A percentile compares a stretch with the other conserved stretches of the same genome.
Conservation (phyloP, 1,140 invertebrate species). For the Solenopsis invicta region DNA sequence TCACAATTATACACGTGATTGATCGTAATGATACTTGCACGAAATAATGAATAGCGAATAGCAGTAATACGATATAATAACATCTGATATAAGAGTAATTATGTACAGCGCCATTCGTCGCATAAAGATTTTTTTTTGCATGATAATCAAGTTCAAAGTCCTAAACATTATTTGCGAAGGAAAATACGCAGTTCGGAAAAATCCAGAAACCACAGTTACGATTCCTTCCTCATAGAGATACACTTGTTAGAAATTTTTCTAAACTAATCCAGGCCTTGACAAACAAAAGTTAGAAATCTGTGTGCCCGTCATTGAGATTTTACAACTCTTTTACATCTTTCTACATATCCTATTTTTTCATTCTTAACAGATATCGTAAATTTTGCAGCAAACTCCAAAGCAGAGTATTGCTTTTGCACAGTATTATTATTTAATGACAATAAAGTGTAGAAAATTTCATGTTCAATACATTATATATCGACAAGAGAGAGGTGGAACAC, state of each 20-base stretch:
- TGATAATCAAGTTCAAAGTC: constrained; percentile 38
- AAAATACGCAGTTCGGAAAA: not conserved
- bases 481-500: no score
- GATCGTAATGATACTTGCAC: not conserved
- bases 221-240: not conserved
- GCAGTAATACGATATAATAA: constrained; percentile 33
- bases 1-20: not conserved
- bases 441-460: no score
- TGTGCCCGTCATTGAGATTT: no score
- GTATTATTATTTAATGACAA: no score
- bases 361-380: no score
- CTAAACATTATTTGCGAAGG: constrained; percentile 7
- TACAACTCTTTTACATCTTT: no score
- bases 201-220: not conserved
- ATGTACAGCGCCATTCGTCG: not conserved
- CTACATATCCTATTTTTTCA: no score
- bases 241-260: not conserved
- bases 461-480: no score
- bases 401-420: no score
- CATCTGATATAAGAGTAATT: constrained; percentile 8
- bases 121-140: not conserved
- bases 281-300: not conserved
- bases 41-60: constrained; percentile 10
- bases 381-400: no score
- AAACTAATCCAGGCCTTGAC: not conserved